A percentile compares a stretch with the other conserved stretches of the same genome.
Conservation (phyloP, 1,140 invertebrate species). For the Chelonus insularis region DNA sequence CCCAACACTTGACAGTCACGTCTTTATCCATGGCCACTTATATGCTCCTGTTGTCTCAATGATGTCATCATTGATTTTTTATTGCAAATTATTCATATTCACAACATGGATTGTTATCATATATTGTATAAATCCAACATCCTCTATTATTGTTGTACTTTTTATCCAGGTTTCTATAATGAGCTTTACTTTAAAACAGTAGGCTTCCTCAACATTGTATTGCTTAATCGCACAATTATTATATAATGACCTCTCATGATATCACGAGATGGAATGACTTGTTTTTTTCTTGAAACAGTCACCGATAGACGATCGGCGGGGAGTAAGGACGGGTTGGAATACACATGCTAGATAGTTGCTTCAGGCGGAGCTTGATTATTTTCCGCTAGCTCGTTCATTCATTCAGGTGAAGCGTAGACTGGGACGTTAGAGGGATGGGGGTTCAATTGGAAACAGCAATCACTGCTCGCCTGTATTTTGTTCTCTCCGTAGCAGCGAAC, state of each 20-base stretch:
- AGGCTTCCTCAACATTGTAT: too few relatives aligned
- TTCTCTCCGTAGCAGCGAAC: conserved; percentile 57
- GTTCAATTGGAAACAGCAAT: conserved; percentile 63
- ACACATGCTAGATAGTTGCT: conserved; percentile 50
- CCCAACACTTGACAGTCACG: conserved; percentile 46
- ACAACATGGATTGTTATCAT: too few relatives aligned
- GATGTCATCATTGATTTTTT: background rate
- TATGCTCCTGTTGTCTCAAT: conserved; percentile 8
- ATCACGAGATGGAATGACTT: too few relatives aligned
- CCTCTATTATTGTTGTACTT: too few relatives aligned
- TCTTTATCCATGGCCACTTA: conserved; percentile 48
- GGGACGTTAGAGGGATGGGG: conserved; percentile 38
- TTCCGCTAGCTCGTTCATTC: conserved; percentile 57
- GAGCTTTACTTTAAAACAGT: too few relatives aligned
- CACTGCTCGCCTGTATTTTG: conserved; percentile 61
- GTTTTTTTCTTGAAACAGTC: background rate
- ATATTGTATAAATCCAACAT: too few relatives aligned
- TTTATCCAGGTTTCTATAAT: too few relatives aligned
- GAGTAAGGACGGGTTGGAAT: background rate
- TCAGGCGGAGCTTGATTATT: conserved; percentile 60
- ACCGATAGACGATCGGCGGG: background rate
- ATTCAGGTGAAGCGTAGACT: conserved; percentile 50
- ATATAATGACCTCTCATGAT: too few relatives aligned
- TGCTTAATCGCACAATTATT: too few relatives aligned
- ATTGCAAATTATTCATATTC: background rate